Evolutionary conservation across 2,888 invertebrate genomes (phyloP), one percentile per base, ranked within the genome.

Genomic region (Tanypteryx hageni): DNA sequence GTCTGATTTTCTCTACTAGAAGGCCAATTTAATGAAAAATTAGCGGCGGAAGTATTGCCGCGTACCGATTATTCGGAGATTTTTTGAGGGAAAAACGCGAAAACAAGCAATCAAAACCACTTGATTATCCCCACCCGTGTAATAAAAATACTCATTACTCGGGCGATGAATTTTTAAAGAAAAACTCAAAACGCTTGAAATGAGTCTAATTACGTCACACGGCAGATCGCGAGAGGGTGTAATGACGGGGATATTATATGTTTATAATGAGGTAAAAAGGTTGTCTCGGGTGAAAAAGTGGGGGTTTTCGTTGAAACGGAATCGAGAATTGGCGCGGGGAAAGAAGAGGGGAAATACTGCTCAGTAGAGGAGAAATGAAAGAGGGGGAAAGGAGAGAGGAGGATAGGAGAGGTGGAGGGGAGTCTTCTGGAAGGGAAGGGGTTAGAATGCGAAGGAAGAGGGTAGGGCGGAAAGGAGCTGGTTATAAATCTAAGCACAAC

Each of bases 151-250:
- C 44, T 82, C 82, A 44, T 82, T 82, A 82, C 44, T 13, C 31
- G 31, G 31, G 27, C 11, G 82, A 44, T 16, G 82, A 18, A 59
- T 86, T 86, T 61, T 59, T 76, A 16, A 59, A 61, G 86, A 27
- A 59, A n/a, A 27, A 31, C 86, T 16, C 61, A 22, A 76, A 76
- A 27, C 58, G 61, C 86, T 31, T 86, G 16, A 31, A 86, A 86
- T 61, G 58, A 27, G 61, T 18, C 58, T 59, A 86, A 86, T 86
- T 61, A 61, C 27, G 86, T 86, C 59, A 59, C 82, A 44, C 82
- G 16, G 13, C 82, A 22, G 31, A 82, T 14, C 10, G 9, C 44
- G 22, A 27, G 82, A 31, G 59, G 14, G 22, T 16, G 85, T 57
- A 85, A 68, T 68, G 68, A n/a, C 68, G 68, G n/a, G 27, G 27